These are phyloP conservation scores for Caracal caracal DNA, from an alignment of 2,113 vertebrate species.

Conservation along the genomic window DNA sequence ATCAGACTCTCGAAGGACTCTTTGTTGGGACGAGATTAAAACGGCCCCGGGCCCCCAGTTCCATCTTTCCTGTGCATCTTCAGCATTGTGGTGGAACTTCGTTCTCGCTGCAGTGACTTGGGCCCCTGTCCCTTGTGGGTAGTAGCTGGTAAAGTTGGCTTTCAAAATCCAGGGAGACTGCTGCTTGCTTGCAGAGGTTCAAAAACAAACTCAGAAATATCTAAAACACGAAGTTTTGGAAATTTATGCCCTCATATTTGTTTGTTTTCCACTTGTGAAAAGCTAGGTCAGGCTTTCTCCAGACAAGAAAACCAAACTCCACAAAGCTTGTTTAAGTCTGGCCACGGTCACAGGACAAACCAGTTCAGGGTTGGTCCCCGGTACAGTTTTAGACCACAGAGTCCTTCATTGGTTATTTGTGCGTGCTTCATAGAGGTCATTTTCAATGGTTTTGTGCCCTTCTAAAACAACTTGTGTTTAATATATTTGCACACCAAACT, in stretches of 20 bases:
- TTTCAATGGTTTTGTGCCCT: not conserved
- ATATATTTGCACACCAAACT: not conserved
- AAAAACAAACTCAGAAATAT: not conserved
- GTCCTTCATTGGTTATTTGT: not conserved
- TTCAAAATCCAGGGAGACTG: not conserved
- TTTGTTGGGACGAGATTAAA: not conserved
- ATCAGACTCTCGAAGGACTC: not conserved
- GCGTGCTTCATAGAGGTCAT: not conserved
- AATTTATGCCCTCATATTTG: no score
- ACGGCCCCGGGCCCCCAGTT: not conserved
- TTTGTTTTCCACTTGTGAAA: not conserved
- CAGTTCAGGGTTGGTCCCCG: not conserved
- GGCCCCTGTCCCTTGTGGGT: fast-evolving
- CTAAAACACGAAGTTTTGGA: not conserved
- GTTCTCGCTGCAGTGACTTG: not conserved
- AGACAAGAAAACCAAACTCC: not conserved
- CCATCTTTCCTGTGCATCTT: not conserved
- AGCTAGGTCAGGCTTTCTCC: not conserved
- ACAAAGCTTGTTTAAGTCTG: not conserved
- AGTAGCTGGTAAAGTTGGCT: not conserved
- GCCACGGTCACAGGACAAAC: not conserved
- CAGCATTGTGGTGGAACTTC: not conserved
- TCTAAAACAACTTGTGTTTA: not conserved
- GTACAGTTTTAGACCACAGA: not conserved
- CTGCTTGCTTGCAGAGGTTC: not conserved